Conservation (phyloP, 2,888 invertebrate species). For the Lordiphosa fenestrarum region DNA sequence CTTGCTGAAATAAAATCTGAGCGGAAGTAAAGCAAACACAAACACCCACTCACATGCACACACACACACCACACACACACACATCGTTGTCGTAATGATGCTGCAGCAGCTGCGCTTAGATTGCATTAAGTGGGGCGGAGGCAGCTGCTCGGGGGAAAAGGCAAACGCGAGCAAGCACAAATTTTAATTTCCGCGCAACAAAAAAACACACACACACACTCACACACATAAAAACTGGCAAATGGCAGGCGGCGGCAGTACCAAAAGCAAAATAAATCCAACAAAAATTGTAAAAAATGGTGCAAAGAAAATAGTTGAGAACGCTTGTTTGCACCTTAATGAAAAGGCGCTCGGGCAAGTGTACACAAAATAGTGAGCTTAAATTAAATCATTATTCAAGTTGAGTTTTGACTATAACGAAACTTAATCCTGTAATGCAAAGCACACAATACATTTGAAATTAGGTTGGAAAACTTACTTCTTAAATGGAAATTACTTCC, state of each 20-base stretch:
- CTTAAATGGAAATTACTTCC: too few relatives aligned
- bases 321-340: conserved; percentile 5
- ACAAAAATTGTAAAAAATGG: conserved; percentile 10
- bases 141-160: conserved; percentile 14
- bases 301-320: conserved; percentile 8
- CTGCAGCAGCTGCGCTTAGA: conserved; percentile 76
- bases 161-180: conserved; percentile 47
- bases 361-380: neutral
- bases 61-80: conserved; percentile 20
- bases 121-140: conserved; percentile 72
- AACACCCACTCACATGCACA: conserved; percentile 19
- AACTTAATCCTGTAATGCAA: too few relatives aligned
- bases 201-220: conserved; percentile 16
- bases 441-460: too few relatives aligned
- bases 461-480: too few relatives aligned
- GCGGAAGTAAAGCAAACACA: conserved; percentile 61
- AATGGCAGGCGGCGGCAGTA: conserved; percentile 51
- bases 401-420: neutral
- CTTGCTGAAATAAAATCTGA: conserved; percentile 71
- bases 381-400: conserved; percentile 4
- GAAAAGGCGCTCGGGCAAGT: conserved; percentile 6
- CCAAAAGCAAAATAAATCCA: conserved; percentile 11
- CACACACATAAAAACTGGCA: conserved; percentile 45
- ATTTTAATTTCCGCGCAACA: conserved; percentile 72
- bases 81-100: conserved; percentile 63